These are phyloP conservation scores for Triops cancriformis DNA, from an alignment of 1,140 invertebrate species.

Conservation along the genomic window DNA sequence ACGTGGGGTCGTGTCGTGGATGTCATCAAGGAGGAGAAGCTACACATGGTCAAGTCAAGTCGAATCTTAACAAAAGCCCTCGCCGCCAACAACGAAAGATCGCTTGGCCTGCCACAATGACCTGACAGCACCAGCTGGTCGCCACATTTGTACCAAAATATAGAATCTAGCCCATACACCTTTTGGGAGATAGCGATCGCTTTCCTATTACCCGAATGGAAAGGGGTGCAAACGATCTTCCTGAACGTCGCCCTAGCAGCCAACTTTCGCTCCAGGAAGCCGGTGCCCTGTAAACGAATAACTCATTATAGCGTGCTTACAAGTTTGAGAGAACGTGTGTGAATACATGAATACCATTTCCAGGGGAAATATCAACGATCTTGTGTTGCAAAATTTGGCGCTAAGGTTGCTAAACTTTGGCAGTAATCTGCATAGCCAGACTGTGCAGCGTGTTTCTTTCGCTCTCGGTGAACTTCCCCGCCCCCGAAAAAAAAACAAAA, in stretches of 20 bases:
- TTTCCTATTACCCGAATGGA: not conserved
- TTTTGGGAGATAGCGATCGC: not conserved
- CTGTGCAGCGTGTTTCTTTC: not conserved
- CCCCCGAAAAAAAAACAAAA: not conserved
- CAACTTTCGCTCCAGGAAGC: no score
- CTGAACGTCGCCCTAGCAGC: no score
- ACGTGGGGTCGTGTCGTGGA: not conserved
- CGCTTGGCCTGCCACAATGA: constrained; percentile 8
- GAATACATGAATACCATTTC: no score
- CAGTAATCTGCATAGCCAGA: no score
- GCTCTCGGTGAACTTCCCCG: not conserved
- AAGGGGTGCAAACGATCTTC: not conserved
- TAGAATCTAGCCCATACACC: not conserved
- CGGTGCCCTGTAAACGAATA: no score
- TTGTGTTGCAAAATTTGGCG: no score
- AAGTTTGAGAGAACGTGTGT: no score
- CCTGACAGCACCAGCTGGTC: not conserved
- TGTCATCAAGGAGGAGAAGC: not conserved
- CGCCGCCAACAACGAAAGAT: not conserved
- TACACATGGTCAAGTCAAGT: constrained; percentile 6
- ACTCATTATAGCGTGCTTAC: no score
- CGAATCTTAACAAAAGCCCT: not conserved
- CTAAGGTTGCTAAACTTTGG: no score
- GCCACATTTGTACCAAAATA: not conserved
- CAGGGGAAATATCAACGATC: no score